These are phyloP conservation scores for Amphipyra berbera DNA, from an alignment of 2,888 invertebrate species.

Conservation along the genomic window DNA sequence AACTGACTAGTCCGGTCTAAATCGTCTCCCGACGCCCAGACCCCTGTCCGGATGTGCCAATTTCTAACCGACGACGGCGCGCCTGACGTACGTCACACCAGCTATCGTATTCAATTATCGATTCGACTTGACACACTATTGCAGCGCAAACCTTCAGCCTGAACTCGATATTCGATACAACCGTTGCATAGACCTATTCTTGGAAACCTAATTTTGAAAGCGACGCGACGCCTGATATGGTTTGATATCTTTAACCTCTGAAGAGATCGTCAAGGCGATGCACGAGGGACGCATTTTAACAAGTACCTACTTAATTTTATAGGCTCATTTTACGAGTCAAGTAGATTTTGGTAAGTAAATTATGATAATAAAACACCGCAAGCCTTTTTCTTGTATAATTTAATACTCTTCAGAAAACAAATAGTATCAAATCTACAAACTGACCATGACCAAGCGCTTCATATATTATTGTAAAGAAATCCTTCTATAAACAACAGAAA, in stretches of 20 bases:
- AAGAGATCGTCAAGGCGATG: too few relatives aligned
- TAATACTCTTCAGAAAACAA: too few relatives aligned
- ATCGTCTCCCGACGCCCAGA: constrained; percentile 63
- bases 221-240: not conserved
- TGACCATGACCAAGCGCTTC: too few relatives aligned
- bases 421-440: too few relatives aligned
- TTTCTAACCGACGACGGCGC: constrained; percentile 69
- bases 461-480: not conserved
- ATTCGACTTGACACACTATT: constrained; percentile 65
- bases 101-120: constrained; percentile 76
- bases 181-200: constrained; percentile 16
- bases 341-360: too few relatives aligned
- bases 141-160: constrained; percentile 48
- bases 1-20: constrained; percentile 50
- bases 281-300: too few relatives aligned
- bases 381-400: too few relatives aligned
- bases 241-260: too few relatives aligned
- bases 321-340: too few relatives aligned
- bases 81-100: constrained; percentile 67
- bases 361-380: too few relatives aligned
- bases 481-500: constrained; percentile 16
- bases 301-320: too few relatives aligned
- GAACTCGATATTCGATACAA: constrained; percentile 39
- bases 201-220: constrained; percentile 13
- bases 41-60: constrained; percentile 79